phyloP scores from a whole-genome alignment of 2,797 vertebrate genomes.

The Steatocranus sp. region DNA sequence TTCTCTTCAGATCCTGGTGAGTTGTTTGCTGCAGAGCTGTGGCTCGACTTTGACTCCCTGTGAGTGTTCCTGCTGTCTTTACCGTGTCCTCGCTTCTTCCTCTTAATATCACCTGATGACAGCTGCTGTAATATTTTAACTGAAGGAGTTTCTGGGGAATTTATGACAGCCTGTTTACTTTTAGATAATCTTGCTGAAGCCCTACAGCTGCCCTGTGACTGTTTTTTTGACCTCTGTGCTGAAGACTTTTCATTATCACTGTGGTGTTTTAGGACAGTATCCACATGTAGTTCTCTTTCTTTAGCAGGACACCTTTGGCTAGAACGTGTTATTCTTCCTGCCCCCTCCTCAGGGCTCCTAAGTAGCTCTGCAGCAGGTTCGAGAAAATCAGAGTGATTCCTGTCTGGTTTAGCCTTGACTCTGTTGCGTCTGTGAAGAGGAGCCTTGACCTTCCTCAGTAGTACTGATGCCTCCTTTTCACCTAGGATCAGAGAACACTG shows the following conservation, averaged over 20 bases:
- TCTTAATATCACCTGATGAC: neutral
- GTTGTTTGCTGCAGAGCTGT: neutral
- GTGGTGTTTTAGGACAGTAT: neutral
- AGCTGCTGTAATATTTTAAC: neutral
- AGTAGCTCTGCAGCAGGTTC: neutral
- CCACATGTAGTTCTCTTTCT: neutral
- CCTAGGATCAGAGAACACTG: constrained; percentile 18
- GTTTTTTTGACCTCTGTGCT: neutral
- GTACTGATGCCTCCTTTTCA: neutral
- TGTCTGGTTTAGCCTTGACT: neutral
- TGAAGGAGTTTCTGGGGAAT: neutral
- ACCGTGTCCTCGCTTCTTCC: neutral
- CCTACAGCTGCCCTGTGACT: neutral
- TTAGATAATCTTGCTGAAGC: neutral
- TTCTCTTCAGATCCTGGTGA: neutral
- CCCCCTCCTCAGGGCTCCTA: neutral
- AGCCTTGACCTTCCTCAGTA: constrained; percentile 36
- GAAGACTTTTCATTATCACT: neutral
- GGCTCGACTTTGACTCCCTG: neutral
- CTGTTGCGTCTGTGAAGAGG: neutral
- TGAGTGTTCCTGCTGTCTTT: neutral
- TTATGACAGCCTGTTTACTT: neutral
- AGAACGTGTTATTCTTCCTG: neutral
- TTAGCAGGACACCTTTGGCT: neutral
- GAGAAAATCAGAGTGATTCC: neutral